A percentile compares a stretch with the other conserved stretches of the same genome.
Conservation (phyloP, 1,140 invertebrate species). For the Lordiphosa clarofinis region DNA sequence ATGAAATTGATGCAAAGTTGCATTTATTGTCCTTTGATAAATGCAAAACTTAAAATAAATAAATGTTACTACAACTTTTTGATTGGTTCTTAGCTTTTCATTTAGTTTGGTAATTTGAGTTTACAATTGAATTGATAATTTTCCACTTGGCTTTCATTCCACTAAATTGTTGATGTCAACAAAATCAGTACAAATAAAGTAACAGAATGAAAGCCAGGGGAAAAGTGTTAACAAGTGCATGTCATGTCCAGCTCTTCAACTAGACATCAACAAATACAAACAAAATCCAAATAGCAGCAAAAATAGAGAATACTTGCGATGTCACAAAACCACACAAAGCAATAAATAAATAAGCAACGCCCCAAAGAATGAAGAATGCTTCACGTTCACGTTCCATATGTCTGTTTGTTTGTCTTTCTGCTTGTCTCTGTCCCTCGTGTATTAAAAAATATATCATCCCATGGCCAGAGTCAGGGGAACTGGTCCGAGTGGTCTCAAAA, state of each 20-base stretch:
- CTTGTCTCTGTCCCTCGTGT: slow-evolving; percentile 7
- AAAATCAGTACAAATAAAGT: slow-evolving; percentile 10
- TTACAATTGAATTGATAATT: too few species aligned
- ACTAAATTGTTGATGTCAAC: slow-evolving; percentile 44
- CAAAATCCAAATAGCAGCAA: slow-evolving; percentile 15
- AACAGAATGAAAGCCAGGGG: slow-evolving; percentile 24
- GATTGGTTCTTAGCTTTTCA: not conserved
- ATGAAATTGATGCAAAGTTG: too few species aligned
- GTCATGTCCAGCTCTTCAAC: slow-evolving; percentile 45
- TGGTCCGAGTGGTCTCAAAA: slow-evolving; percentile 34
- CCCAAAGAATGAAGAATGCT: slow-evolving; percentile 31
- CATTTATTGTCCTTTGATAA: too few species aligned
- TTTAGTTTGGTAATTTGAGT: too few species aligned
- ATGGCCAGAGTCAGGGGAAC: slow-evolving; percentile 44
- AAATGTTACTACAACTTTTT: too few species aligned
- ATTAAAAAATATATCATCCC: slow-evolving; percentile 40
- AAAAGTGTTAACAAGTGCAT: slow-evolving; percentile 71
- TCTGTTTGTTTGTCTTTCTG: slow-evolving; percentile 33
- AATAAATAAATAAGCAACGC: slow-evolving; percentile 71
- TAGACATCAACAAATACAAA: slow-evolving; percentile 16
- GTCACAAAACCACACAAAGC: slow-evolving; percentile 59
- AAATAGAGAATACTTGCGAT: slow-evolving; percentile 37
- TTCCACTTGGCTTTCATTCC: too few species aligned
- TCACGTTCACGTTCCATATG: slow-evolving; percentile 30
- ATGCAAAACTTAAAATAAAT: too few species aligned